These are phyloP conservation scores for Tachystola acroxantha DNA, from an alignment of 2,888 invertebrate species.

Conservation along the genomic window DNA sequence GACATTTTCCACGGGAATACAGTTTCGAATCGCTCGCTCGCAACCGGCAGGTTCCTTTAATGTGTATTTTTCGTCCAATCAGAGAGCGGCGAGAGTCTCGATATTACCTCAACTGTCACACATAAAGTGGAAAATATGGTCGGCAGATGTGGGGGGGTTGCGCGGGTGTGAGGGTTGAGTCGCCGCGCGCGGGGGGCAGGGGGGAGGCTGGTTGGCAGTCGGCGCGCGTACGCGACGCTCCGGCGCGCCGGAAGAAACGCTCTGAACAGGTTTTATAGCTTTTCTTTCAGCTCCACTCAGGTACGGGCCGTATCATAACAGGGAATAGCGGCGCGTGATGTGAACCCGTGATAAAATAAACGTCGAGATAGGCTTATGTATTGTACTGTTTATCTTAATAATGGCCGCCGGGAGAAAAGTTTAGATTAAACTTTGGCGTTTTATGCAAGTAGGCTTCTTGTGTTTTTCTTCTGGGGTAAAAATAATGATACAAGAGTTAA, in stretches of 20 bases:
- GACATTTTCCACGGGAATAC: conserved; percentile 79
- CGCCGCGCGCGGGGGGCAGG: conserved; percentile 26
- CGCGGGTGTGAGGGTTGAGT: conserved; percentile 21
- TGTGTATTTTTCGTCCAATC: conserved; percentile 80
- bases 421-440: conserved; percentile 67
- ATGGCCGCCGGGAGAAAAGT: conserved; percentile 73
- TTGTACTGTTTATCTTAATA: conserved; percentile 79
- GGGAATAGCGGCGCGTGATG: conserved; percentile 78
- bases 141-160: conserved; percentile 70
- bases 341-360: conserved; percentile 78
- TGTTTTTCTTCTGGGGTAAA: conserved; percentile 28
- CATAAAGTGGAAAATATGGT: conserved; percentile 80
- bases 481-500: too few relatives aligned
- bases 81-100: conserved; percentile 78
- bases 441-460: conserved; percentile 31
- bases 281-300: conserved; percentile 78
- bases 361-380: conserved; percentile 79
- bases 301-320: conserved; percentile 79
- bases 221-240: conserved; percentile 72
- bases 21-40: conserved; percentile 77
- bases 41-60: conserved; percentile 77
- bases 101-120: conserved; percentile 81
- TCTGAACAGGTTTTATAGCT: conserved; percentile 77
- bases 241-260: conserved; percentile 73
- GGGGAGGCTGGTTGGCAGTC: conserved; percentile 55